These are phyloP conservation scores for Poecilia wingei DNA, from an alignment of 2,797 vertebrate species.

Conservation along the genomic window DNA sequence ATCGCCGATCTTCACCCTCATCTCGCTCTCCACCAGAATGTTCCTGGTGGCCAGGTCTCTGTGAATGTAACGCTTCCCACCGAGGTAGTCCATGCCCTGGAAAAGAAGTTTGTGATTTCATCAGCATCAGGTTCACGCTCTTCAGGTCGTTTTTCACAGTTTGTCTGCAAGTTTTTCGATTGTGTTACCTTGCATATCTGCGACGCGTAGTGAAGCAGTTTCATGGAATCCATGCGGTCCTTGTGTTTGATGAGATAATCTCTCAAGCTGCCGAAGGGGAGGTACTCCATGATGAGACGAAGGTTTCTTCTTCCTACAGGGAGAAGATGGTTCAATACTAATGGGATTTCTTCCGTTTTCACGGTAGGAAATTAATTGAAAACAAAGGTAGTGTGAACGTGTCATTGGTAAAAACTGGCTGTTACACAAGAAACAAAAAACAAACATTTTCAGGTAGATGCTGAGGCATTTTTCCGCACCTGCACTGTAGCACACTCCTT, in stretches of 20 bases:
- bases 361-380: not conserved
- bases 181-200: constrained; percentile 91
- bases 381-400: not conserved
- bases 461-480: constrained; percentile 73
- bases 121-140: not conserved
- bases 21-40: constrained; percentile 97
- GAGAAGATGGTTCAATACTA: not conserved
- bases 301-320: constrained; percentile 89
- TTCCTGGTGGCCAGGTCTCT: constrained; percentile 96
- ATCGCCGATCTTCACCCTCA: constrained; percentile 97
- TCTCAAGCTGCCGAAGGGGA: constrained; percentile 94
- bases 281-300: constrained; percentile 96
- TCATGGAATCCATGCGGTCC: constrained; percentile 90
- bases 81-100: constrained; percentile 98
- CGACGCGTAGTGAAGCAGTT: constrained; percentile 90
- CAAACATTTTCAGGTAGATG: not conserved
- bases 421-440: not conserved
- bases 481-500: constrained; percentile 97
- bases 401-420: not conserved
- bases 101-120: not conserved
- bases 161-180: no score
- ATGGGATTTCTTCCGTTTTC: not conserved
- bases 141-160: not conserved
- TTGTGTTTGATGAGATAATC: constrained; percentile 97
- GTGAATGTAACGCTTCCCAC: constrained; percentile 93